Base-by-base conservation (phyloP, 2,888 invertebrate species). In the Nemapogon koenigi region DNA sequence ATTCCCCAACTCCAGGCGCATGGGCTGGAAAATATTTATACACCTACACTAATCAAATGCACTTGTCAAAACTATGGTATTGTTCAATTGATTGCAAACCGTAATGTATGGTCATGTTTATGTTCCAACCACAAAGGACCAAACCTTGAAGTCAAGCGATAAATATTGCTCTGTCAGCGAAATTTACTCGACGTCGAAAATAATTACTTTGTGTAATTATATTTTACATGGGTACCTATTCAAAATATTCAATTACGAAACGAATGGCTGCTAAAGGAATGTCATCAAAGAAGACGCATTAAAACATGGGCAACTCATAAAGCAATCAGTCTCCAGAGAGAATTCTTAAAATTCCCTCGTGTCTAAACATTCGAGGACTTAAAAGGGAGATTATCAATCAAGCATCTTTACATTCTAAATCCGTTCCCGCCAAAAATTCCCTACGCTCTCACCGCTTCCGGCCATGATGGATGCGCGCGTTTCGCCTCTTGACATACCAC, bases 11-110 rank as follows among this genome's bases (percentile, higher is more conserved):
- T 59, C 57, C 64, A 62, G 62, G 58, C 57, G 48, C 51, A 52
- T 14, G 19, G 55, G 54, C 62, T 57, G 61, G 59, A 63, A 49
- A 69, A 61, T 68, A 70, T 68, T 69, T 68, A 64, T 68, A 69
- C 58, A 54, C 56, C 44, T 48, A 43, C 42, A 59, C 57, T 55
- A 59, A 63, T 58, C 57, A 58, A 52, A 49, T 57, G 55, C 57
- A 61, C 58, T 62, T 56, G 52, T 58, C 62, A 60, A 63, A 55
- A 55, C 53, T 48, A 45, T 30, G 13, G 14, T 22, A 22, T 22
- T 22, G 6, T 22, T 7, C 10, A 22, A 22, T 7, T 22, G 22
- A 22, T n/a, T n/a, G n/a, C n/a, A n/a, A n/a, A n/a, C n/a, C n/a
- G n/a, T n/a, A n/a, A n/a, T n/a, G n/a, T n/a, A n/a, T n/a, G n/a